Conservation (phyloP, 2,888 invertebrate species). For the Vesta saturnalis region DNA sequence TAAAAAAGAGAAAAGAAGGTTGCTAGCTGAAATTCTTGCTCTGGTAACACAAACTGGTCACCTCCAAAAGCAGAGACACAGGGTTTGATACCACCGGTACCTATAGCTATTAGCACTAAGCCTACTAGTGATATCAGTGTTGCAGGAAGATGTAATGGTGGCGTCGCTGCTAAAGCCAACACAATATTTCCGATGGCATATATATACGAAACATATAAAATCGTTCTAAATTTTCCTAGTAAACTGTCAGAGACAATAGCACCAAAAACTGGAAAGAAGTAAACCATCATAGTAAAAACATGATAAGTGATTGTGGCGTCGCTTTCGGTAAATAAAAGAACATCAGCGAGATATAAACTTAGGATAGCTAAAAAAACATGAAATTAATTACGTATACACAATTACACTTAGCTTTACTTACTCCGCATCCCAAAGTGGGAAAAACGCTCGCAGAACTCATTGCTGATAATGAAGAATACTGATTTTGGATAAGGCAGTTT, state of each 20-base stretch:
- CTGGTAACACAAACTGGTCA: constrained; percentile 80
- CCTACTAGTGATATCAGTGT: constrained; percentile 66
- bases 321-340: constrained; percentile 76
- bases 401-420: too few species aligned
- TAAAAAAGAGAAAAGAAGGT: constrained; percentile 95
- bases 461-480: too few species aligned
- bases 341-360: constrained; percentile 85
- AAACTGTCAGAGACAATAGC: too few species aligned
- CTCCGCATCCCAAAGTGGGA: too few species aligned
- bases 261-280: too few species aligned
- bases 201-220: constrained; percentile 86
- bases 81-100: constrained; percentile 97
- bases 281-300: constrained; percentile 87
- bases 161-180: too few species aligned
- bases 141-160: constrained; percentile 68
- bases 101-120: constrained; percentile 81
- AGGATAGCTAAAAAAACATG: constrained; percentile 88
- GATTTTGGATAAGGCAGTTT: too few species aligned
- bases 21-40: constrained; percentile 80
- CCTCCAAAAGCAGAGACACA: too few species aligned
- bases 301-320: constrained; percentile 90
- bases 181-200: constrained; percentile 86
- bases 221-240: too few species aligned
- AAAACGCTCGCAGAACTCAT: constrained; percentile 98
- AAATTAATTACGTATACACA: too few species aligned